Conservation (phyloP, 2,113 vertebrate genomes). For the Bambusicola thoracicus region DNA sequence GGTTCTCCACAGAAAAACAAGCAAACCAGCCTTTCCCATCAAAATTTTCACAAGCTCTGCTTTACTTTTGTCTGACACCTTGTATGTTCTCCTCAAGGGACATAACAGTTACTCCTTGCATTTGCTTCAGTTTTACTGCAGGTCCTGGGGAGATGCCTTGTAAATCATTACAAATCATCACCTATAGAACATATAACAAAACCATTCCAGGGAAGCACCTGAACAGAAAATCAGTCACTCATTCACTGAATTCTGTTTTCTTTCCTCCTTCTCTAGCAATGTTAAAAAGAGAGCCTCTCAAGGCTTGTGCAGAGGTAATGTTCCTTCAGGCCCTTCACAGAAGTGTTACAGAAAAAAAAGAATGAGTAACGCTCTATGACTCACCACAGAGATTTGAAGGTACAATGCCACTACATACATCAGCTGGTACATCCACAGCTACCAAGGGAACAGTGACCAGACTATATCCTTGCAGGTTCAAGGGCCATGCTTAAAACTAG, state of each 20-base stretch:
- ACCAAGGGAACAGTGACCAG: neutral
- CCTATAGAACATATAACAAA: neutral
- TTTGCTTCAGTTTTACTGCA: neutral
- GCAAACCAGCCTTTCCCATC: neutral
- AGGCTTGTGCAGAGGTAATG: neutral
- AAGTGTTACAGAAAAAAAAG: neutral
- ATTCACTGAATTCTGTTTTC: neutral
- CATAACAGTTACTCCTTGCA: neutral
- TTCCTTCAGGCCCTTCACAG: neutral
- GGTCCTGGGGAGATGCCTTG: neutral
- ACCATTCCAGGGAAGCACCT: neutral
- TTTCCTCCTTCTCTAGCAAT: neutral
- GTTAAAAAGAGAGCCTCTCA: neutral
- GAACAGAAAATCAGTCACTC: neutral
- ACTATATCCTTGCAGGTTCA: neutral
- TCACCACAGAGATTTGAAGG: neutral
- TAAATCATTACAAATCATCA: neutral
- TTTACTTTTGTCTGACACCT: neutral
- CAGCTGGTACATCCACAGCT: accelerated
- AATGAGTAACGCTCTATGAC: neutral
- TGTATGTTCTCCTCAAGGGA: neutral
- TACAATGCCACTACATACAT: neutral
- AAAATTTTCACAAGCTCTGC: neutral
- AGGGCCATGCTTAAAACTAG: neutral
- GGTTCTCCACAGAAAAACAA: neutral